phyloP scores from a whole-genome alignment of 2,797 vertebrate genomes.

The Pagetopsis macropterus region DNA sequence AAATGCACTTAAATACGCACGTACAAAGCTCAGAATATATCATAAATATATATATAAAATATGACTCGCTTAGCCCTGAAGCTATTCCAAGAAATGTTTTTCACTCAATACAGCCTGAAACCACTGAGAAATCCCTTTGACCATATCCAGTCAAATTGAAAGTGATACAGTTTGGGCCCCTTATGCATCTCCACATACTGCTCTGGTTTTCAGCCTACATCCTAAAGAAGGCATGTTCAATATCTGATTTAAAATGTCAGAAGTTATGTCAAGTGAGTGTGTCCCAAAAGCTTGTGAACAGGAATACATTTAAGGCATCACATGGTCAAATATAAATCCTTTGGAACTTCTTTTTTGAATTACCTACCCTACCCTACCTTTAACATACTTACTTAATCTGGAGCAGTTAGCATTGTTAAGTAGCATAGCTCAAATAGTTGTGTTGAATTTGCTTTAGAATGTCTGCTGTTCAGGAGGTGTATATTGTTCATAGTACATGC shows the following conservation, averaged over 20 bases:
- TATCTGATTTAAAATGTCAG: background rate
- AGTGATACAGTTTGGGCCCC: constrained; percentile 35
- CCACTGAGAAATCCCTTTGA: constrained; percentile 32
- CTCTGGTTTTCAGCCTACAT: background rate
- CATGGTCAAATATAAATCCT: background rate
- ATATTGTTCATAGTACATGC: background rate
- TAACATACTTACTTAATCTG: too few relatives aligned
- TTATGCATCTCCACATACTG: constrained; percentile 14
- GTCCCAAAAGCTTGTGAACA: background rate
- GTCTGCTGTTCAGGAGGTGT: background rate
- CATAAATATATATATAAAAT: constrained; percentile 4
- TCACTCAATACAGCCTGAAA: constrained; percentile 23
- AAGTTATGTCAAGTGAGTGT: background rate
- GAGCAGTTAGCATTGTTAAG: background rate
- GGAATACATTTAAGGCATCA: background rate
- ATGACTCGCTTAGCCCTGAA: constrained; percentile 40
- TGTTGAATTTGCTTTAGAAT: background rate
- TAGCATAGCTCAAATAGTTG: background rate
- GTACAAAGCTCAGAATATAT: constrained; percentile 16
- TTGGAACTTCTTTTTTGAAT: background rate
- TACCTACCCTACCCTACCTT: too few relatives aligned
- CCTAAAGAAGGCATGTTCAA: background rate
- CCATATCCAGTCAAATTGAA: constrained; percentile 20
- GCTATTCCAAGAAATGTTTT: constrained; percentile 33
- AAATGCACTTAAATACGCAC: constrained; percentile 31